phyloP scores from a whole-genome alignment of 2,797 vertebrate species.

The Notoglanidium macrostoma region DNA sequence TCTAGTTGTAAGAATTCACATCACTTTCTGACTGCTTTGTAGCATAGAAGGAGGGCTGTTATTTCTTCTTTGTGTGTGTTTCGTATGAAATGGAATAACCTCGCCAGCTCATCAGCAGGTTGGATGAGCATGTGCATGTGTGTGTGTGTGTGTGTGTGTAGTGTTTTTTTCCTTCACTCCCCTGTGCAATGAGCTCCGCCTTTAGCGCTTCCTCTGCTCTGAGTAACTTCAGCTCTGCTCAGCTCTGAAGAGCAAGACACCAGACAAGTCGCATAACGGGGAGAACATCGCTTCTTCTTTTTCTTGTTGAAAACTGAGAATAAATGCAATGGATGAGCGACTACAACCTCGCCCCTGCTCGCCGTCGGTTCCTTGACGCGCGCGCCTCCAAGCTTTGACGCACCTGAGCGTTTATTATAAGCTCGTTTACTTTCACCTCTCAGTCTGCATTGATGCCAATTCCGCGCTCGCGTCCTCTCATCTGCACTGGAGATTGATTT shows the following conservation, averaged over 20 bases:
- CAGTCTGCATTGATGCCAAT: background rate
- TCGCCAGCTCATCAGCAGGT: background rate
- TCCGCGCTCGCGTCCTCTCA: background rate
- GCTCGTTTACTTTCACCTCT: no score
- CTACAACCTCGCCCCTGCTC: background rate
- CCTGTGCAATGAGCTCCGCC: slow-evolving; percentile 25
- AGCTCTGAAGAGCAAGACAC: background rate
- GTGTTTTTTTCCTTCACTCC: background rate
- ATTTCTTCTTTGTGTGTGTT: background rate
- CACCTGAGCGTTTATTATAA: slow-evolving; percentile 14
- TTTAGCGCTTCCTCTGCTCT: slow-evolving; percentile 9
- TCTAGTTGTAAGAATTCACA: background rate
- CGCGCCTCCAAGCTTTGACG: background rate
- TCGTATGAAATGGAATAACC: background rate
- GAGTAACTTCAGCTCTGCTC: slow-evolving; percentile 16
- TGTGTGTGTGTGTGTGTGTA: background rate
- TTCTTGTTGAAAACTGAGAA: background rate
- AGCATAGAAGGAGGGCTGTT: background rate
- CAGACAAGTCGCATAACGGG: background rate
- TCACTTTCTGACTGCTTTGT: background rate
- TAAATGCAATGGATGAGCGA: slow-evolving; percentile 22
- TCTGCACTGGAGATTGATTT: background rate
- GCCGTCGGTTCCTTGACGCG: background rate
- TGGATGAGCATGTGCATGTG: background rate
- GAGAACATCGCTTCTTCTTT: background rate